Evolutionary conservation across 2,888 invertebrate species (phyloP).

Genomic region (Tinea trinotella): DNA sequence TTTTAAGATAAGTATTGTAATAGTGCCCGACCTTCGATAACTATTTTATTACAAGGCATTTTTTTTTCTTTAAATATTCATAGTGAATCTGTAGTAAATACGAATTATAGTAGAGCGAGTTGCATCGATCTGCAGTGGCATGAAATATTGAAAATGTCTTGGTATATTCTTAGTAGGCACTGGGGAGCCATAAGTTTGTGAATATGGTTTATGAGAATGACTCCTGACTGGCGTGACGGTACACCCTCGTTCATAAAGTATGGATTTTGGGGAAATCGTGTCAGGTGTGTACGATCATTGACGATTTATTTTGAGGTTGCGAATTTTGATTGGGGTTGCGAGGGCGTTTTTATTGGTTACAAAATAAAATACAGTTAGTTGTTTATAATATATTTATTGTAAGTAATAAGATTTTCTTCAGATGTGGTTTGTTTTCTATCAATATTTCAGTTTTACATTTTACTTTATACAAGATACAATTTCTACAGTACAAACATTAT

Average conservation of each 20-base stretch:
- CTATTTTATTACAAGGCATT: no score
- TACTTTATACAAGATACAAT: no score
- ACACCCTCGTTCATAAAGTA: slow-evolving; percentile 49
- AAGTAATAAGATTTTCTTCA: no score
- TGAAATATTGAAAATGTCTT: slow-evolving; percentile 55
- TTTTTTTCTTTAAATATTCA: not conserved
- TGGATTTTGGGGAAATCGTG: slow-evolving; percentile 57
- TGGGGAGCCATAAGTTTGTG: slow-evolving; percentile 10
- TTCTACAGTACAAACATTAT: no score
- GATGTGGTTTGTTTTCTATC: no score
- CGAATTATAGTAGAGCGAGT: slow-evolving; percentile 18
- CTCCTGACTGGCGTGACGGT: slow-evolving; percentile 6
- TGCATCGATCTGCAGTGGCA: slow-evolving; percentile 50
- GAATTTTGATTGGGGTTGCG: slow-evolving; percentile 4
- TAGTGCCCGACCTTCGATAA: no score
- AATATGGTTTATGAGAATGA: slow-evolving; percentile 15
- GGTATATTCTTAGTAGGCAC: slow-evolving; percentile 6
- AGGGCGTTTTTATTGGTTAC: not conserved
- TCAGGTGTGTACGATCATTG: slow-evolving; percentile 49
- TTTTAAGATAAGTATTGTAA: no score
- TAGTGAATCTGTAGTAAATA: slow-evolving; percentile 19
- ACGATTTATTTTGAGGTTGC: slow-evolving; percentile 43
- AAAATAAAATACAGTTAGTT: not conserved
- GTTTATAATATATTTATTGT: no score
- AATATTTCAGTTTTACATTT: no score